These are phyloP conservation scores for Adelosebastes latens DNA, from an alignment of 2,797 vertebrate genomes.

Conservation along the genomic window DNA sequence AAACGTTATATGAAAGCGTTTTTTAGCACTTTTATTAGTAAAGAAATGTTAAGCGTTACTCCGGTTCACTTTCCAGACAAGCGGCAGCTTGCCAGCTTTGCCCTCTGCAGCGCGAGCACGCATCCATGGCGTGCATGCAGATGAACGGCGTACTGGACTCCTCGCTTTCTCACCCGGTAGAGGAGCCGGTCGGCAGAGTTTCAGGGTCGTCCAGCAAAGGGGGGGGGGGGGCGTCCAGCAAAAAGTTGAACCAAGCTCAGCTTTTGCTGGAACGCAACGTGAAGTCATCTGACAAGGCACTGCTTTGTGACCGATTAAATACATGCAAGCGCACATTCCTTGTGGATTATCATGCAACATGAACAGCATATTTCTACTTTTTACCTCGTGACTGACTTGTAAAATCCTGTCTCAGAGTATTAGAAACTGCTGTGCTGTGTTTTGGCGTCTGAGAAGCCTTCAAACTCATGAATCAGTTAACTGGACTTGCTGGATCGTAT, in stretches of 20 bases:
- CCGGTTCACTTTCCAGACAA: too few species aligned
- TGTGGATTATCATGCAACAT: background rate
- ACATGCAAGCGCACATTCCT: slow-evolving; percentile 15
- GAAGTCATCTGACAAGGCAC: background rate
- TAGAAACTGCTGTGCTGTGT: background rate
- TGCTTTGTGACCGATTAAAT: background rate
- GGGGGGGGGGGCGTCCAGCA: background rate
- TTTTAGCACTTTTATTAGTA: too few species aligned
- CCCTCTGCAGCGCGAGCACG: too few species aligned
- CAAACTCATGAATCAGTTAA: background rate
- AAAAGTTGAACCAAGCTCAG: background rate
- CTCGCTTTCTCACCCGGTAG: too few species aligned
- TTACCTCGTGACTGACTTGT: background rate
- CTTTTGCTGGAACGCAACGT: background rate
- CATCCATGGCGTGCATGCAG: too few species aligned
- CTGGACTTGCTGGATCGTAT: background rate
- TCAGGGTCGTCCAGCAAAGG: background rate
- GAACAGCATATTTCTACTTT: background rate
- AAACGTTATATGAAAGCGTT: too few species aligned
- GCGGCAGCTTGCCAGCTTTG: too few species aligned
- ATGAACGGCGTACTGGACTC: too few species aligned
- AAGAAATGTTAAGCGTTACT: too few species aligned
- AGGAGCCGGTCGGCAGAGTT: too few species aligned
- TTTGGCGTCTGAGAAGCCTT: background rate
- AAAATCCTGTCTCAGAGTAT: background rate